Evolutionary conservation across 2,113 vertebrate genomes (phyloP), one percentile per base, ranked within the genome.

Genomic region (Pterocles orientalis): DNA sequence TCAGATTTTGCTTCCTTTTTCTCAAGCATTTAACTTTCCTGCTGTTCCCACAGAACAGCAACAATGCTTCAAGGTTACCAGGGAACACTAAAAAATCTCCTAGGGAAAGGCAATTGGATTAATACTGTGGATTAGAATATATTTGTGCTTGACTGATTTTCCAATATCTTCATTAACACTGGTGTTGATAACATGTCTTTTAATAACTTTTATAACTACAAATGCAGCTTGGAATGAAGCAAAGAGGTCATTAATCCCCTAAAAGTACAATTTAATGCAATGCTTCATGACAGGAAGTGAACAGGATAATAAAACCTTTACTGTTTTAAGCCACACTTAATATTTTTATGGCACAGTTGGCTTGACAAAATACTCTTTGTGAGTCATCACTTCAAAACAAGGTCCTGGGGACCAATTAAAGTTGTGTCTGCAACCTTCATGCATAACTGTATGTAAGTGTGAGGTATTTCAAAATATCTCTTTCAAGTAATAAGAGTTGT

Each of bases 281-380:
- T 92, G 97, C 93, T 98, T 98, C 96, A 92, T 96, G 97, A 97
- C 95, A 98, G 98, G 97, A 98, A 98, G 97, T 95, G 94, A 98
- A 95, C 92, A 94, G 97, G 95, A 97, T 97, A 96, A 97, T 98
- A 98, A 98, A 98, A 97, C 75, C 86, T 97, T 98, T 98, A 97
- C 94, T 89, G 93, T 97, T 97, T 96, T 96, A 97, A 98, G 97
- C 96, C 97, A 97, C 94, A 97, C 95, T 98, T 98, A 97, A 91
- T 97, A 97, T 97, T 98, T 98, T 98, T 98, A 98, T 13, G 88
- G 95, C 80, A 94, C 94, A 88, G 87, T 97, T 97, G 97, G 96
- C 89, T 95, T 97, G 95, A 97, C 97, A 97, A 96, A 98, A 97
- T 98, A 86, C 69, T 97, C 96, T 97, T 96, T 98, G 95, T 98